phyloP scores from a whole-genome alignment of 2,888 invertebrate genomes.

The Galerucella pusilla region DNA sequence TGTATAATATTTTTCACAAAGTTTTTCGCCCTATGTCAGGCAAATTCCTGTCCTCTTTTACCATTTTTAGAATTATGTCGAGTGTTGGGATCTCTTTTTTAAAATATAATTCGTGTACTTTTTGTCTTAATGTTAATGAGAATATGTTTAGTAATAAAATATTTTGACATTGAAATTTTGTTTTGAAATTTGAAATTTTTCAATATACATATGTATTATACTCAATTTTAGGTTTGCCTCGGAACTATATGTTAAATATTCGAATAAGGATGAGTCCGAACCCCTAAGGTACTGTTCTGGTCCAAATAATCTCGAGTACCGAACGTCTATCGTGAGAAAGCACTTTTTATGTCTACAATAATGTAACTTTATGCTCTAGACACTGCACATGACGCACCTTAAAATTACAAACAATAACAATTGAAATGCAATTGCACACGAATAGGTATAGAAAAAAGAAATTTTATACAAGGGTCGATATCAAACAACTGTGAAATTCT shows the following conservation, averaged over 20 bases:
- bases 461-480: neutral
- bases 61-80: no score
- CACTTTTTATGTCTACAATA: conserved; percentile 27
- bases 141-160: no score
- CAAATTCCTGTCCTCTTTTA: no score
- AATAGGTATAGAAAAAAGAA: neutral
- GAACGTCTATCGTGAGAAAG: conserved; percentile 30
- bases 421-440: conserved; percentile 8
- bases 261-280: conserved; percentile 19
- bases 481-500: no score
- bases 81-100: no score
- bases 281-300: conserved; percentile 31
- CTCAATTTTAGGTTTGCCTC: neutral
- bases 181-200: no score
- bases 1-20: no score
- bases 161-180: no score
- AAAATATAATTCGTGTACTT: no score
- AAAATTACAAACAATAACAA: conserved; percentile 15
- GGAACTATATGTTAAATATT: neutral
- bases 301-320: conserved; percentile 19
- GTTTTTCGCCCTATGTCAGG: no score
- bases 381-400: conserved; percentile 19
- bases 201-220: no score
- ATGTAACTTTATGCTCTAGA: conserved; percentile 10
- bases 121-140: no score